phyloP scores from a whole-genome alignment of 2,113 vertebrate species.

The Shinisaurus crocodilurus region DNA sequence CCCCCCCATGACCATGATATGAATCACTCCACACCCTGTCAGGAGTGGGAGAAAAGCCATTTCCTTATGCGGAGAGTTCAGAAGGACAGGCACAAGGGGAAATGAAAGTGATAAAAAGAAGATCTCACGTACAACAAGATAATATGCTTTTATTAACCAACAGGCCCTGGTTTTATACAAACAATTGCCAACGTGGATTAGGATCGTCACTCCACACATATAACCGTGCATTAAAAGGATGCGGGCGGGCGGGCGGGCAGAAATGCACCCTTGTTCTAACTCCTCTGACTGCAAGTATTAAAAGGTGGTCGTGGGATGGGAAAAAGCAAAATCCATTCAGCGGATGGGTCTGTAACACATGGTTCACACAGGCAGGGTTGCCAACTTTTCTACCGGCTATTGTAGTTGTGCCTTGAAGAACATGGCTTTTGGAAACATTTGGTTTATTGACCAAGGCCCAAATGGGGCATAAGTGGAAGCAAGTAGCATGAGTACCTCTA shows the following conservation, averaged over 20 bases:
- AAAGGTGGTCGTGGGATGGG: too few species aligned
- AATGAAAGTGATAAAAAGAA: not conserved
- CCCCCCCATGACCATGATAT: not conserved
- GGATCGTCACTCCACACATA: not conserved
- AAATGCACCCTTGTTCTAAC: not conserved
- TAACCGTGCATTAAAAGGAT: not conserved
- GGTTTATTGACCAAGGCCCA: too few species aligned
- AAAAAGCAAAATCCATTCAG: not conserved
- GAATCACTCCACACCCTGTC: not conserved
- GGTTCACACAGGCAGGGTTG: not conserved
- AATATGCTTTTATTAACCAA: not conserved
- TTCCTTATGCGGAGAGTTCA: not conserved
- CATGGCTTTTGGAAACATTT: not conserved
- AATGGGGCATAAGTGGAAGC: too few species aligned
- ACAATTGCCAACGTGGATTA: not conserved
- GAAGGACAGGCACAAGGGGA: not conserved
- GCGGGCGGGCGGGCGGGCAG: too few species aligned
- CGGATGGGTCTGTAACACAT: not conserved
- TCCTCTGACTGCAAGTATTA: not conserved
- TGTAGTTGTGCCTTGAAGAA: not conserved
- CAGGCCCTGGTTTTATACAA: not conserved
- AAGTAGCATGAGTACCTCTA: too few species aligned
- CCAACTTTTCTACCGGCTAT: not conserved
- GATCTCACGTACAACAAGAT: not conserved
- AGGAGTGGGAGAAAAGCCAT: not conserved